Percentiles rank a stretch among this genome's conserved stretches.
Conservation (phyloP, 2,888 invertebrate species). For the Vanessa cardui region DNA sequence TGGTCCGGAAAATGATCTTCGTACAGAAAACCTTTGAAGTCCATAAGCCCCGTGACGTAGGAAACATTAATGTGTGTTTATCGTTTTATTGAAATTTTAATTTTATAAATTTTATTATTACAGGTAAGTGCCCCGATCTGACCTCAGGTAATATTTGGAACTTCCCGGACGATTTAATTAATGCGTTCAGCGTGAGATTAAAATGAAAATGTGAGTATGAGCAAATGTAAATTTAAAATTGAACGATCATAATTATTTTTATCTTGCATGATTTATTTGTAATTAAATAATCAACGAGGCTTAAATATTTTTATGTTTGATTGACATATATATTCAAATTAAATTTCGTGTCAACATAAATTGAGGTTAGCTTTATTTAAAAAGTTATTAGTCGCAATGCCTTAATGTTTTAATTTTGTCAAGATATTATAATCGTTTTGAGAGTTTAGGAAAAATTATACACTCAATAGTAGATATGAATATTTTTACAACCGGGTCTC, state of each 20-base stretch:
- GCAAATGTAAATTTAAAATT: slow-evolving; percentile 15
- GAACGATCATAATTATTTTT: not conserved
- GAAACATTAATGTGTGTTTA: slow-evolving; percentile 24
- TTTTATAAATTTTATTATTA: slow-evolving; percentile 35
- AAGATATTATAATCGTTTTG: no score
- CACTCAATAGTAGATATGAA: no score
- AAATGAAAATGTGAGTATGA: slow-evolving; percentile 29
- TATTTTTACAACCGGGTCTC: no score
- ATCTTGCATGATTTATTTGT: not conserved
- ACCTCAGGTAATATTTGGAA: slow-evolving; percentile 24
- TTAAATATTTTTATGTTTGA: not conserved
- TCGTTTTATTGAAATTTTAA: slow-evolving; percentile 22
- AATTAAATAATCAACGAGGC: not conserved
- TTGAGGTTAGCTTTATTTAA: no score
- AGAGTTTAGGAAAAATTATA: no score
- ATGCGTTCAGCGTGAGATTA: slow-evolving; percentile 22
- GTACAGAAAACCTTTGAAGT: slow-evolving; percentile 22
- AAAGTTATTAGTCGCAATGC: no score
- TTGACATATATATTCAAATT: not conserved
- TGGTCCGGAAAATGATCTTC: slow-evolving; percentile 23
- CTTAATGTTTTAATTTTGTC: no score
- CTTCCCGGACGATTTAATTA: slow-evolving; percentile 28
- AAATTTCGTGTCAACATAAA: not conserved
- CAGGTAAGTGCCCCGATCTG: slow-evolving; percentile 36
- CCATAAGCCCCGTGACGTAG: slow-evolving; percentile 11